phyloP scores from a whole-genome alignment of 2,113 vertebrate species.

The Athene noctua region DNA sequence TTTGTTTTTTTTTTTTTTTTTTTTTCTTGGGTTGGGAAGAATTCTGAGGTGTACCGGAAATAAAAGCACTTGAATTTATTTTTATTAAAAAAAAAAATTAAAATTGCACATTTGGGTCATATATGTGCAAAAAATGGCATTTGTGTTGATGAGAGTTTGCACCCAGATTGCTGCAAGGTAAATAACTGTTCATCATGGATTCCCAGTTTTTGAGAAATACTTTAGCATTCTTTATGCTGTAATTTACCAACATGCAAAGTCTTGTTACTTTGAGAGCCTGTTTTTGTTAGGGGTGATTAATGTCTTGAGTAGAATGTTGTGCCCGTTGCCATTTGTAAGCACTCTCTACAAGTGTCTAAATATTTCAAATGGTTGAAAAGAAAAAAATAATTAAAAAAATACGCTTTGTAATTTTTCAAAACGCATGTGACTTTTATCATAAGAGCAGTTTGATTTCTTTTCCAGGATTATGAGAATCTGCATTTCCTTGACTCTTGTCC shows the following conservation, averaged over 20 bases:
- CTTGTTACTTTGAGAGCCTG: background rate
- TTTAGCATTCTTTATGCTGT: background rate
- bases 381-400: background rate
- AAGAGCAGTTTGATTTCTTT: background rate
- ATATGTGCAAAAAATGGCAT: background rate
- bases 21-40: background rate
- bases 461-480: background rate
- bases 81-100: background rate
- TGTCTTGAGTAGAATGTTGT: background rate
- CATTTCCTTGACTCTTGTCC: background rate
- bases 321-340: background rate
- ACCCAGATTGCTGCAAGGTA: background rate
- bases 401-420: background rate
- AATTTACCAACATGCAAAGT: background rate
- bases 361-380: background rate
- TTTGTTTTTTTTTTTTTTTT: background rate
- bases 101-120: background rate
- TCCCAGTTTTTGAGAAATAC: background rate
- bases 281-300: background rate
- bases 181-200: fast-evolving
- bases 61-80: background rate
- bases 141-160: background rate
- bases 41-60: background rate
- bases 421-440: background rate
- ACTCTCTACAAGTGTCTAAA: background rate